Evolutionary conservation across 2,797 vertebrate genomes (phyloP), one percentile per base, ranked within the genome.

Genomic region (Malurus leucopterus): DNA sequence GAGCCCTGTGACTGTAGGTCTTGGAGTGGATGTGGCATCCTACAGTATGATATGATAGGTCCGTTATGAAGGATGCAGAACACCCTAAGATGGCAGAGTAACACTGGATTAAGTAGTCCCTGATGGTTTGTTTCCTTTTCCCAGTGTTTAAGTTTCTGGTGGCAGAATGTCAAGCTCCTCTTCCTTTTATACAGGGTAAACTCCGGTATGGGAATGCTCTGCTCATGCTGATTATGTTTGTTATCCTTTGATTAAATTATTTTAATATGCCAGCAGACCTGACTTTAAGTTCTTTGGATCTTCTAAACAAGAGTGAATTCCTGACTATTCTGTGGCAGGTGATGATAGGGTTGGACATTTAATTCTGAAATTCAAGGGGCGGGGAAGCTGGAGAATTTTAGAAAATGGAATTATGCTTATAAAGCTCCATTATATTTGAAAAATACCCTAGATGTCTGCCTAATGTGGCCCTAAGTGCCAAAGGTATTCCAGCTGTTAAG

Each of bases 1-100:
- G 26, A 62, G 26, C 18, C 55, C 32, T 6, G 3, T 75, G 29
- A 15, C 8, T 21, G 20, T 15, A 3, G 46, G 27, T 72, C 32
- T 71, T 0, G 0, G 17, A 10, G 17, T 4, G 15, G 61, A 18
- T 3, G 0, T 32, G 40, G 13, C 1, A 0, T 22, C 7, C 16
- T 43, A 17, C 22, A 4, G 36, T 5, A 14, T 20, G 64, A 4
- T 38, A 0, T 0, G 2, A 20, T n/a, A 9, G 41, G 55, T 84
- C 11, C 14, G 0, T 27, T 30, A 0, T 2, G 26, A 30, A 57
- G 57, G 9, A 6, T 4, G 14, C 32, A 46, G 34, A 15, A 30
- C 55, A 19, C 23, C 15, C 26, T 27, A 4, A 1, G 1, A 1
- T 34, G 21, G 21, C 30, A 32, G 20, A 24, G 46, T 27, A 18